These are phyloP conservation scores for Bursaphelenchus mucronatus DNA, from an alignment of 1,140 invertebrate genomes.

Conservation along the genomic window DNA sequence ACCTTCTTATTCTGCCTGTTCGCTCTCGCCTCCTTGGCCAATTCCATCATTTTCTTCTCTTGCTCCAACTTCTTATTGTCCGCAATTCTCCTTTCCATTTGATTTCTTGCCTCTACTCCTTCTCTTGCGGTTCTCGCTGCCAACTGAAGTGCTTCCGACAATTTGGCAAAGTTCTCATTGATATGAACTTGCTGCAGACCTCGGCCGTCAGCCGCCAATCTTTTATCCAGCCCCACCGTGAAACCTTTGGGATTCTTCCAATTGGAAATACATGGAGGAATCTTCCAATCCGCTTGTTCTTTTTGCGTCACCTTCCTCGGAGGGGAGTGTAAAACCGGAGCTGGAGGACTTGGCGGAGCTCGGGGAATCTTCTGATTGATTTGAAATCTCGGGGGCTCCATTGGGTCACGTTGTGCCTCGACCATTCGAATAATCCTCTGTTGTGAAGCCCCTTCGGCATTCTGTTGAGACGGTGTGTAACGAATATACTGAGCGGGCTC, in stretches of 20 bases:
- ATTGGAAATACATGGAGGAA: conserved; percentile 97
- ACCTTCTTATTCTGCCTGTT: conserved; percentile 11
- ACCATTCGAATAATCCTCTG: conserved; percentile 95
- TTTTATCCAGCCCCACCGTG: conserved; percentile 95
- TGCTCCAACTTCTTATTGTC: conserved; percentile 98
- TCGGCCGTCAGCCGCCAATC: conserved; percentile 91
- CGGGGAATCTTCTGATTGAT: conserved; percentile 75
- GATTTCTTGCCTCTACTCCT: conserved; percentile 88
- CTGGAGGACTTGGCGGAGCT: conserved; percentile 93
- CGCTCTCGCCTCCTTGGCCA: conserved; percentile 79
- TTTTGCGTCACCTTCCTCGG: conserved; percentile 88
- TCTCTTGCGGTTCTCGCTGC: conserved; percentile 94
- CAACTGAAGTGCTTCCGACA: conserved; percentile 93
- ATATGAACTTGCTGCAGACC: conserved; percentile 90
- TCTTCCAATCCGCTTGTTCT: conserved; percentile 99
- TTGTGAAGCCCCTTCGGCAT: conserved; percentile 85
- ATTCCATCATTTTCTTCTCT: conserved; percentile 82
- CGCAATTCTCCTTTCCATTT: conserved; percentile 89
- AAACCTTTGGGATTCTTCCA: conserved; percentile 99
- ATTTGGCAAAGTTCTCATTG: conserved; percentile 97
- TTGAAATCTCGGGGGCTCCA: conserved; percentile 96
- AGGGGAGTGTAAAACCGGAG: conserved; percentile 92
- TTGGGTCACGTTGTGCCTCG: conserved; percentile 89
- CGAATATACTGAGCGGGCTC: conserved; percentile 77
- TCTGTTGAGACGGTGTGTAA: conserved; percentile 85